Evolutionary conservation across 2,888 invertebrate genomes (phyloP).

Genomic region (Oegoconia quadripuncta): DNA sequence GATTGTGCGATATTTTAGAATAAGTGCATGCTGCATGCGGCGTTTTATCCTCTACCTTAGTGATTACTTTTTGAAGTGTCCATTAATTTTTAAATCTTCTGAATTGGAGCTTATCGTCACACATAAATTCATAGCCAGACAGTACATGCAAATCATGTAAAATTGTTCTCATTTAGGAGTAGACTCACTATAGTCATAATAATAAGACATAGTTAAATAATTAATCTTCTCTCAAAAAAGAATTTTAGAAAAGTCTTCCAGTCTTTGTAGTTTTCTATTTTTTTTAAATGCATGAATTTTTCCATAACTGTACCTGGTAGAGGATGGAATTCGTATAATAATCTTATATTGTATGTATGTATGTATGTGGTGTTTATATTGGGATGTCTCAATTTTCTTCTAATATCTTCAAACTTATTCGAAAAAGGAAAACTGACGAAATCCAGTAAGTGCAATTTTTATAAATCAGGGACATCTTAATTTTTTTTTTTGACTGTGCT

Average conservation of each 20-base stretch:
- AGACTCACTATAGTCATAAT: too few relatives aligned
- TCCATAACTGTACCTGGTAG: not conserved
- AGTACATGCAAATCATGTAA: not conserved
- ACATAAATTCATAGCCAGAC: not conserved
- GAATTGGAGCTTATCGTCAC: not conserved
- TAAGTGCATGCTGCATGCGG: constrained; percentile 30
- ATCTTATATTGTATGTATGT: not conserved
- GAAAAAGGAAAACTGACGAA: not conserved
- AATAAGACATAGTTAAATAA: too few relatives aligned
- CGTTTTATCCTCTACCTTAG: not conserved
- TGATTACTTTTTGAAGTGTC: not conserved
- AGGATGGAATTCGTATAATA: not conserved
- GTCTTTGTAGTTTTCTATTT: not conserved
- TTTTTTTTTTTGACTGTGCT: not conserved
- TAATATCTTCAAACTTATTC: not conserved
- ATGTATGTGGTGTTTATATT: not conserved
- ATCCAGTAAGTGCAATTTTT: not conserved
- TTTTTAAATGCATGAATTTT: not conserved
- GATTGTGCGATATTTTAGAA: constrained; percentile 46
- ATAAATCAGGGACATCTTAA: not conserved
- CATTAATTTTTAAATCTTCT: not conserved
- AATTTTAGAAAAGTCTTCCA: not conserved
- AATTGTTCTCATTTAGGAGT: not conserved
- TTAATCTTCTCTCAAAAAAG: not conserved
- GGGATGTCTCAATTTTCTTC: not conserved